Base-by-base conservation (phyloP, 1,140 invertebrate species). In the Zaprionus inermis region DNA sequence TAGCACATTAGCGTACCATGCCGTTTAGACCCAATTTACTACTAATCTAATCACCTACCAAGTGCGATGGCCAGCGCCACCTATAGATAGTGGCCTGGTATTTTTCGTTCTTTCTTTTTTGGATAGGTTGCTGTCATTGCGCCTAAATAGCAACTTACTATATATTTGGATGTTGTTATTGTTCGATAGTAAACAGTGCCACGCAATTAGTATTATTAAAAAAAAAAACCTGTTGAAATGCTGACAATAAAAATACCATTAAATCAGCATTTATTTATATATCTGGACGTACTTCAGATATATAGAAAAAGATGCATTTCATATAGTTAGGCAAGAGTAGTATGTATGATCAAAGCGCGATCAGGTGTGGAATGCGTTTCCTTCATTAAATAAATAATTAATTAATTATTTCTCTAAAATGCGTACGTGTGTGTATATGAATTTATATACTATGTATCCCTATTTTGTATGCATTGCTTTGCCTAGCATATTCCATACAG, bases 151-250 rank as follows among this genome's bases (percentile, higher is more conserved):
- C 46, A 66, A 61, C 18, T 57, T 61, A 22, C 24, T 69, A 14
- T 58, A 49, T 56, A n/a, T 28, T 60, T 77, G 24, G 58, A 38
- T 71, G 36, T 72, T 49, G 28, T 58, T 75, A 46, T 56, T 46
- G 52, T 52, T 49, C 12, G 22, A 52, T 52, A 20, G 52, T 65
- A 16, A 38, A 85, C 71, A 79, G 32, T 86, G 80, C 57, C 34
- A 64, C 57, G 71, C 75, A 81, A 76, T 78, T 76, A 41, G 71
- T 69, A 66, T 75, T 88, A 77, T 79, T 82, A 82, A 77, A 68
- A 69, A 86, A 82, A 77, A 68, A 69, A 86, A 86, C 68, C 81
- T 79, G 83, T 77, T 65, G 55, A 77, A 88, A 86, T 77, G 18
- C 59, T 63, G 32, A 55, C 56, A 55, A 41, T 9, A 44, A n/a